Evolutionary conservation across 2,113 vertebrate genomes (phyloP), one percentile per base, ranked within the genome.

Genomic region (Perca flavescens): DNA sequence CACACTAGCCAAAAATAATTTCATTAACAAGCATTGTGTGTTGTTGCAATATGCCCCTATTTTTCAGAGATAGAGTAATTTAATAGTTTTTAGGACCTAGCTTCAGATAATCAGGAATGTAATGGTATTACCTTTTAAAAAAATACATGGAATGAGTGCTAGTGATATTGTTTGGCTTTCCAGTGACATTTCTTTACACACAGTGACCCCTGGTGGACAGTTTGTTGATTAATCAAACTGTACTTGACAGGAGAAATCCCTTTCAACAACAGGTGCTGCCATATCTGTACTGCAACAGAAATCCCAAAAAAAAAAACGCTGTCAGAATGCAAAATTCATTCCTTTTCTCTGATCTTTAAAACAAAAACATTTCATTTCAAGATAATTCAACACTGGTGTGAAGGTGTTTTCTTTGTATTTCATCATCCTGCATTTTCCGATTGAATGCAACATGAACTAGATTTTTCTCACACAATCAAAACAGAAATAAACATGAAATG

Each of bases 191-290:
- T 50, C 17, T 65, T 86, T 36, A 9, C 47, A 9, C 43, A 79
- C 58, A 86, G 74, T 21, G 88, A 67, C 88, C 76, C 76, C 89
- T 90, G 62, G 87, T 90, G 92, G 43, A 46, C n/a, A 60, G 46
- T 56, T 56, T 79, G 13, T 73, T 40, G 36, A 77, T 3, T 47
- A 43, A 67, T 40, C 25, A 61, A 62, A 25, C 2, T 52, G 15
- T 12, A 28, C 54, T 40, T 17, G 0, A n/a, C 1, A 36, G 13
- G 9, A 57, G 3, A 7, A 47, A 66, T 6, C 7, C 2, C 9
- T 6, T 36, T 53, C 2, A 43, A 31, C 40, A 49, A 66, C 19
- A 66, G 40, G 17, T 53, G 36, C 58, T 36, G 25, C 21, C 17
- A 5, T 5, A 21, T 50, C 7, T 31, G 17, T 52, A 2, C 12